Percentiles rank a stretch among this genome's conserved stretches.
Conservation (phyloP, 2,797 vertebrate species). For the Phaenicophaeus curvirostris region DNA sequence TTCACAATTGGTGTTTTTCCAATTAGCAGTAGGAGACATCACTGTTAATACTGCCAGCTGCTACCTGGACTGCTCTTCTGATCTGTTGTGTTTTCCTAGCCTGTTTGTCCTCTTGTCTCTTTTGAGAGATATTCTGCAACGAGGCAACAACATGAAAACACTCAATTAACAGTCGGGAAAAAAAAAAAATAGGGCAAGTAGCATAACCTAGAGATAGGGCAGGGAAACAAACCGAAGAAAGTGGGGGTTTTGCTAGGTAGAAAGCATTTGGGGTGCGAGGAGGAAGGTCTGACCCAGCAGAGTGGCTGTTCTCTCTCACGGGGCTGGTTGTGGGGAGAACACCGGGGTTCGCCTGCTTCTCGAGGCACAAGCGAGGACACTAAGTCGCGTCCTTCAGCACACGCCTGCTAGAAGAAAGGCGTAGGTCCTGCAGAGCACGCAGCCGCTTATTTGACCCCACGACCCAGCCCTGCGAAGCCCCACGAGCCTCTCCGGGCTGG, state of each 20-base stretch:
- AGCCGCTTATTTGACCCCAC: background rate
- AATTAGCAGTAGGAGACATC: conserved; percentile 18
- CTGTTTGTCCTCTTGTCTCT: background rate
- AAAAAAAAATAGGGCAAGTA: background rate
- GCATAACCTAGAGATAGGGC: background rate
- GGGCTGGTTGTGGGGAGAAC: background rate
- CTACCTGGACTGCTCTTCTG: conserved; percentile 2
- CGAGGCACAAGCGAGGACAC: background rate
- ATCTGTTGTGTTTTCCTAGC: background rate
- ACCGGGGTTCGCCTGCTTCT: accelerated
- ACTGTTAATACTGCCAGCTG: background rate
- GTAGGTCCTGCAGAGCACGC: background rate
- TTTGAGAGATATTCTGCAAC: background rate
- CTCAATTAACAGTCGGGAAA: background rate
- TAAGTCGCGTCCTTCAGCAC: background rate
- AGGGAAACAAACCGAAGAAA: background rate
- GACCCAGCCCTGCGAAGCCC: background rate
- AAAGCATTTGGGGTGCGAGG: accelerated
- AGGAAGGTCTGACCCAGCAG: background rate
- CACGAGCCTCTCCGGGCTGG: background rate
- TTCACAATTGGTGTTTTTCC: conserved; percentile 30
- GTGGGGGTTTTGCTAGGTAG: background rate
- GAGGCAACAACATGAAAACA: background rate
- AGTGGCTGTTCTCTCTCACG: background rate
- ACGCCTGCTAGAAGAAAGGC: background rate